A percentile compares a stretch with the other conserved stretches of the same genome.
These are phyloP conservation scores for Porites divaricata DNA, from an alignment of 92 coral and sea anemone species.

Conservation along the genomic window DNA sequence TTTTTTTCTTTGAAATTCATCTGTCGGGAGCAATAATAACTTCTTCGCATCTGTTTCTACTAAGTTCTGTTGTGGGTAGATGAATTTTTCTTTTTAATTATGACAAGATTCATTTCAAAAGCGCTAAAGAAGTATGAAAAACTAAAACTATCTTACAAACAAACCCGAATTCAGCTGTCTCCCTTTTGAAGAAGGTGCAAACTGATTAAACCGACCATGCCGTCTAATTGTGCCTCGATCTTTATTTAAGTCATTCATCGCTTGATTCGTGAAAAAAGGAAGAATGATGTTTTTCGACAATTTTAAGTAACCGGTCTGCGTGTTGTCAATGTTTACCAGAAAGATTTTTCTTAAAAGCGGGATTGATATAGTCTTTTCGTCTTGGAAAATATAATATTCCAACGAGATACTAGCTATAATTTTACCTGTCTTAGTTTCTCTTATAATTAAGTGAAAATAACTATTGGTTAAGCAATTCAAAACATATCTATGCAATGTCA, in stretches of 20 bases:
- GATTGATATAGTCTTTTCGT: no score
- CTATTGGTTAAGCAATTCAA: slow-evolving; percentile 16
- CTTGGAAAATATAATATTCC: no score
- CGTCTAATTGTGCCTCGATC: background rate
- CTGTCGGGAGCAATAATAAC: background rate
- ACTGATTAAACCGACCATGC: slow-evolving; percentile 16
- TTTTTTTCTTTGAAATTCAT: background rate
- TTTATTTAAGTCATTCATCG: background rate
- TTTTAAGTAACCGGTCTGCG: no score
- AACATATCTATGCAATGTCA: background rate
- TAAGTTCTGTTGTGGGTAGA: slow-evolving; percentile 12
- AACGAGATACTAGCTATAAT: no score
- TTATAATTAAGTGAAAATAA: slow-evolving; percentile 14
- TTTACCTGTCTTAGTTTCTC: no score
- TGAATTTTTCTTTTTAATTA: slow-evolving; percentile 6
- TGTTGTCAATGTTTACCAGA: no score
- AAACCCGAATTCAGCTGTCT: slow-evolving; percentile 41
- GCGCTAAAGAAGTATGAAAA: slow-evolving; percentile 31
- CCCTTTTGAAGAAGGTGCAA: slow-evolving; percentile 18
- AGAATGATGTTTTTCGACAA: no score
- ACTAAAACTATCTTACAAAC: slow-evolving; percentile 28
- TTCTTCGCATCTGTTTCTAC: slow-evolving; percentile 17
- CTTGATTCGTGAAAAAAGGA: background rate
- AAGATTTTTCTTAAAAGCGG: no score
- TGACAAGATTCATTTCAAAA: slow-evolving; percentile 37